Base-by-base conservation (phyloP, 2,888 invertebrate species). In the Eilema griseolum region DNA sequence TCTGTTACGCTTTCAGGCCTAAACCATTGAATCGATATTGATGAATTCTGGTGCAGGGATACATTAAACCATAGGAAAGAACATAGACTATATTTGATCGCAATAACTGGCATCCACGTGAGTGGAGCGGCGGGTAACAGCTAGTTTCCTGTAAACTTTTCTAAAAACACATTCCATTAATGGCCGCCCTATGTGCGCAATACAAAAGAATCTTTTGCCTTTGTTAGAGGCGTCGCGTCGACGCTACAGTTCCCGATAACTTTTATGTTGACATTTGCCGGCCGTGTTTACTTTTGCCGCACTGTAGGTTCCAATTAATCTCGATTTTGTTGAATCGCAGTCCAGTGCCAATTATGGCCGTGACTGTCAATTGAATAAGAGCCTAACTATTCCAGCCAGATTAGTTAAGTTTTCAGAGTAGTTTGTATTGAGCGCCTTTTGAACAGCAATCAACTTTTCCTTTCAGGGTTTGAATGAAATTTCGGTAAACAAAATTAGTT, bases 281-380 rank as follows among this genome's bases (percentile, higher is more conserved):
- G 8, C 28, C 28, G 1, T 66, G 57, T 57, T 66, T 56, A 66
- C 67, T 52, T 56, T 67, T 23, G 16, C n/a, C 46, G 4, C 31
- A 20, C 20, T n/a, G 24, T 66, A 57, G 24, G 10, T 31, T 67
- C 33, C 56, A 67, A 67, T 67, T 61, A 33, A 62, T 62, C 33
- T 61, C 28, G 23, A 52, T 20, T 61, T 23, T 56, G 52, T 52
- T 61, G 33, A 33, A 61, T 67, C 41, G 24, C 7, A 57, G 61
- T 16, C 16, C 23, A 12, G 20, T 23, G 23, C 10, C 56, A 61
- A 52, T 67, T 61, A 11, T 60, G 37, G 10, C 14, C 2, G 26
- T 60, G 41, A 59, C n/a, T 59, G 26, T 59, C 57, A 59, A 3
- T 59, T 59, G 57, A 16, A 59, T 52, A n/a, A 52, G 52, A 52